Base-by-base conservation (phyloP, 2,888 invertebrate genomes). In the Rhorus exstirpatorius region DNA sequence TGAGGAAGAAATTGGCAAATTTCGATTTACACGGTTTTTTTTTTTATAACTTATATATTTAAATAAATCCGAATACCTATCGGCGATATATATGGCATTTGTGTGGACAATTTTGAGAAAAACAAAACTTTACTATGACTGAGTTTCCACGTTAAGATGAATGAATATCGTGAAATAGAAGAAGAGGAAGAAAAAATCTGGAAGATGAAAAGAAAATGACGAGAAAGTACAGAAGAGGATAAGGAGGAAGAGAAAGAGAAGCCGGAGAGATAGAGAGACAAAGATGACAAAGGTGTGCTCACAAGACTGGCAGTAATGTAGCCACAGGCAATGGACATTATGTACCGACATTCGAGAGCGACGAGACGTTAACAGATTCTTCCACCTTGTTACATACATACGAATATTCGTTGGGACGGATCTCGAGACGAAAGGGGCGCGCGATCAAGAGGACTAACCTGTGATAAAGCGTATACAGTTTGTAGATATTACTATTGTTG, bases 361-460 rank as follows among this genome's bases (percentile, higher is more conserved):
- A 78, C 89, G 88, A 88, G 86, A 87, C 88, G 89, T 90, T 86
- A 90, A 90, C 87, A 85, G 85, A 85, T 87, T 86, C 87, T 89
- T 88, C 88, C 88, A 86, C 86, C 87, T 86, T 86, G 84, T 85
- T 79, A 79, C 83, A 63, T 77, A 58, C 71, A 79, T 51, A 79
- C 81, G 81, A 65, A 81, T 72, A 81, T 81, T 81, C 77, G 67
- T 68, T 71, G 53, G 61, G 71, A 68, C 81, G 71, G 70, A 58
- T 81, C 46, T 49, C 58, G 49, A 55, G 58, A 67, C 65, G 38
- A 46, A 65, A 67, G 76, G 21, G 53, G n/a, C n/a, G n/a, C n/a
- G 51, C 26, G 65, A 67, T 35, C 67, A 74, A 38, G 72, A 31
- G 35, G 72, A 58, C 68, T 70, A 75, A 74, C 49, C 21, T 14